phyloP scores from a whole-genome alignment of 2,113 vertebrate genomes.

The Megalops atlanticus region DNA sequence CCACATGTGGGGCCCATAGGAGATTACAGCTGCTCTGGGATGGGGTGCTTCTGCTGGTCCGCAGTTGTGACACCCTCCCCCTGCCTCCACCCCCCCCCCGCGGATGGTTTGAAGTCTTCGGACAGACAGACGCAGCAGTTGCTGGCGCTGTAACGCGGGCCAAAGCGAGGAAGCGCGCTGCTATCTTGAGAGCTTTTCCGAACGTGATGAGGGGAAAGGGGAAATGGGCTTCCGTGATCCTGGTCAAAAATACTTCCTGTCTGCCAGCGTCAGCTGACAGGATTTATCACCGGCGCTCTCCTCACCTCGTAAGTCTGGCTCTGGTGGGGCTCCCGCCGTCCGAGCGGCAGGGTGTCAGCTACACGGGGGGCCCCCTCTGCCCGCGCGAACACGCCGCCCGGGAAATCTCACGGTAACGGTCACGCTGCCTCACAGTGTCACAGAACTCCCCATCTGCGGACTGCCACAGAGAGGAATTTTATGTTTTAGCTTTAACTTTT shows the following conservation, averaged over 20 bases:
- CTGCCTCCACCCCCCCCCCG: background rate
- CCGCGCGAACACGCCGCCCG: background rate
- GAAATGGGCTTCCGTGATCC: background rate
- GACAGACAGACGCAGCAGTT: background rate
- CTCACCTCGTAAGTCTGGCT: constrained; percentile 7
- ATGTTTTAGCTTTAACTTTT: too few relatives aligned
- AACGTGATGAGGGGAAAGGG: background rate
- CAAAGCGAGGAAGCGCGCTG: background rate
- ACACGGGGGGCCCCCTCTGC: background rate
- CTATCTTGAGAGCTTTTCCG: constrained; percentile 17
- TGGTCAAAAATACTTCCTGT: constrained; percentile 25
- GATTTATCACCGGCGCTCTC: constrained; percentile 25
- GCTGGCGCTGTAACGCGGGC: background rate
- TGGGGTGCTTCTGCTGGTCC: constrained; percentile 7
- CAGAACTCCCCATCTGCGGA: background rate
- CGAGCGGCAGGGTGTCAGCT: background rate
- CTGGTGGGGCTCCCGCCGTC: background rate
- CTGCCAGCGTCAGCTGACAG: constrained; percentile 18
- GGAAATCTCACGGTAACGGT: background rate
- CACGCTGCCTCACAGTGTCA: background rate
- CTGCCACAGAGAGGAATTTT: background rate
- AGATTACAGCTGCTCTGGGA: background rate
- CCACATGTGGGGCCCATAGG: background rate
- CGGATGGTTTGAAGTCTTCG: background rate
- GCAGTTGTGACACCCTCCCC: background rate